Evolutionary conservation across 2,113 vertebrate genomes (phyloP), one percentile per base, ranked within the genome.

Genomic region (Periophthalmodon schlosseri): DNA sequence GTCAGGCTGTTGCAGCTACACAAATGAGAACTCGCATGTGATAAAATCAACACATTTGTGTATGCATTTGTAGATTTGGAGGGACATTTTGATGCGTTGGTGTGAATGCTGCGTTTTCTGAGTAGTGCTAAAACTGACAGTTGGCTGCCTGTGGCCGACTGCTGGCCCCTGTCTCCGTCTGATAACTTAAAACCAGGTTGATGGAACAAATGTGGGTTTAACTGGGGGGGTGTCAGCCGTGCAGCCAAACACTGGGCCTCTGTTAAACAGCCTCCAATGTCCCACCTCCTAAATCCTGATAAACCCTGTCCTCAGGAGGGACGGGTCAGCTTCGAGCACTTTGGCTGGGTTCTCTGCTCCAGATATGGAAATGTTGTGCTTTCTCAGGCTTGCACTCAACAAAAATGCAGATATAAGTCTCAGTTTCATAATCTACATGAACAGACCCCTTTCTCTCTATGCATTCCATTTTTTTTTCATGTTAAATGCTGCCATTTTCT

Each of bases 241-340:
- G 36, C 78, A 70, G 78, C 76, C 79, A 77, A 84, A 77, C 82
- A 83, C 81, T 84, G 79, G 82, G 78, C 86, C 80, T 82, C 84
- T 86, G 79, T 78, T 86, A 81, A 83, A 85, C 69, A 71, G 70
- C 74, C 76, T 78, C 79, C 69, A 39, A 73, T 84, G 86, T 71
- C 65, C 82, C 70, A 66, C 80, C 83, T 81, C 78, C 74, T 77
- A 87, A 84, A 87, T 84, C 87, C 85, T 67, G 78, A 88, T 87
- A 88, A 91, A 86, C 75, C 79, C 81, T 87, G 82, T 80, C 79
- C 76, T 84, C 66, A 79, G 75, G 70, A 70, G 56, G 64, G 12
- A 74, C 33, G 14, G 70, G 60, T 70, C 69, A 73, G 69, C 63
- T 47, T 68, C 56, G 24, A 68, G 74, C 39, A 28, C 24, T 65